phyloP scores from a whole-genome alignment of 2,113 vertebrate genomes.

The Epinephelus fuscoguttatus region DNA sequence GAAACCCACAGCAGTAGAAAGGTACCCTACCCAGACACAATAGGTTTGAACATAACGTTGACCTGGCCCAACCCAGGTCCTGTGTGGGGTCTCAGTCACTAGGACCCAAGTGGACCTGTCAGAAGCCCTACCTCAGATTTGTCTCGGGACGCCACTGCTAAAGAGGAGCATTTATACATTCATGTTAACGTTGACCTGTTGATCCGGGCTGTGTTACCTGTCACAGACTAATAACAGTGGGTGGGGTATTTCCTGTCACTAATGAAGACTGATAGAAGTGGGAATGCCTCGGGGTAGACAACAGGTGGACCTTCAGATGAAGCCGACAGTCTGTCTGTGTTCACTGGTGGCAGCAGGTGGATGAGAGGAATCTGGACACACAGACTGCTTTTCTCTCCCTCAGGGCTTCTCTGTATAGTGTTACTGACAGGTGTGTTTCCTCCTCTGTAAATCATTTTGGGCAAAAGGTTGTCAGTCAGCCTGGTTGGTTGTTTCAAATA shows the following conservation, averaged over 20 bases:
- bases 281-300: conserved; percentile 32
- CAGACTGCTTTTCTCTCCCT: conserved; percentile 25
- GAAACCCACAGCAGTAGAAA: background rate
- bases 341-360: conserved; percentile 53
- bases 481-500: conserved; percentile 32
- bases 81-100: background rate
- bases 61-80: background rate
- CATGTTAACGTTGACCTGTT: conserved; percentile 28
- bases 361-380: conserved; percentile 45
- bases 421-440: conserved; percentile 62
- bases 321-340: conserved; percentile 31
- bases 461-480: conserved; percentile 2
- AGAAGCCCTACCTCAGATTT: background rate
- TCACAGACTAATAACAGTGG: conserved; percentile 34
- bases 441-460: conserved; percentile 51
- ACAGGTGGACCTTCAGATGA: conserved; percentile 54
- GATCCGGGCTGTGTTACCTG: conserved; percentile 11
- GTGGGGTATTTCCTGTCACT: conserved; percentile 45
- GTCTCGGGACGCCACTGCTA: background rate
- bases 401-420: conserved; percentile 41
- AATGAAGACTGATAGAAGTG: conserved; percentile 47
- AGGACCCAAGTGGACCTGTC: background rate
- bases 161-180: conserved; percentile 6
- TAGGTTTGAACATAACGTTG: background rate
- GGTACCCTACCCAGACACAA: background rate